These are phyloP conservation scores for Myotis findleyi DNA, from an alignment of 2,797 vertebrate species.

Conservation along the genomic window DNA sequence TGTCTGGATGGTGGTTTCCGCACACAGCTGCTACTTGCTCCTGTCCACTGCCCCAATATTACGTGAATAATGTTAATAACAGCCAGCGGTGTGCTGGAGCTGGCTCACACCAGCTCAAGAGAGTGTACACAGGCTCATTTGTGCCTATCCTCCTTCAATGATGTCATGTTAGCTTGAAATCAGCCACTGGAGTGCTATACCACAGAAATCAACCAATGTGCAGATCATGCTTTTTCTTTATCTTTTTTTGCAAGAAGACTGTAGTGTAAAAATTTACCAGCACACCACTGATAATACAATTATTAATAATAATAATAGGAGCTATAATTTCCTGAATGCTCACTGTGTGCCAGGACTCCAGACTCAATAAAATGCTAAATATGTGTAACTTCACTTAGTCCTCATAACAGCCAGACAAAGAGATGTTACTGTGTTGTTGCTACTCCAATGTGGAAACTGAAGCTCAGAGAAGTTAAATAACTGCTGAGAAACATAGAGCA, in stretches of 20 bases:
- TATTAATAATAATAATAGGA: background rate
- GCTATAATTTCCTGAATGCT: background rate
- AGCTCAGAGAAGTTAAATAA: background rate
- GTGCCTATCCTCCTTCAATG: accelerated
- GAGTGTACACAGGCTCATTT: background rate
- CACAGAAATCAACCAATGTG: background rate
- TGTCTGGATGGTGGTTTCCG: background rate
- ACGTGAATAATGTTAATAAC: background rate
- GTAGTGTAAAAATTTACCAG: background rate
- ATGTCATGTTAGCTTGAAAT: background rate
- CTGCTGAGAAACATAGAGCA: background rate
- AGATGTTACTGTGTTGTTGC: background rate
- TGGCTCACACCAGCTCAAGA: background rate
- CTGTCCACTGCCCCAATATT: background rate
- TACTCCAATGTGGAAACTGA: background rate
- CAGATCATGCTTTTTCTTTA: background rate
- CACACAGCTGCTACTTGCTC: background rate
- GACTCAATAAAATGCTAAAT: background rate
- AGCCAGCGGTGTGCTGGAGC: background rate
- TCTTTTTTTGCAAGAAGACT: background rate
- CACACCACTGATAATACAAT: background rate
- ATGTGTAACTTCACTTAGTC: background rate
- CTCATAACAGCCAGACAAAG: background rate
- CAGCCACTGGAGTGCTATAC: background rate
- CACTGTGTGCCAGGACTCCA: background rate